Evolutionary conservation across 1,140 invertebrate species (phyloP).

Genomic region (Ericerus pela): DNA sequence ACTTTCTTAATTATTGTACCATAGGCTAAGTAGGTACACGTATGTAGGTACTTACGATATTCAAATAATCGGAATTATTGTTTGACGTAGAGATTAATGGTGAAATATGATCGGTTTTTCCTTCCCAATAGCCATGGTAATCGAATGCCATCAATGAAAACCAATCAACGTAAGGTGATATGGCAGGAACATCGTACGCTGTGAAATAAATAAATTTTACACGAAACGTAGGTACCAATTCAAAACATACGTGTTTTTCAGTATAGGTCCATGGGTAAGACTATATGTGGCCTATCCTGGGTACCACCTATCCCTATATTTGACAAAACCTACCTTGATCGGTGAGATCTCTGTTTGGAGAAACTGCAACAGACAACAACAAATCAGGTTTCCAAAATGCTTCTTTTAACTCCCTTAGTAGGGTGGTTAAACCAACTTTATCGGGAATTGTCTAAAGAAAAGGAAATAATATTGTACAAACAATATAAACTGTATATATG

Average conservation of each 20-base stretch:
- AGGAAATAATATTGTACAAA: too few species aligned
- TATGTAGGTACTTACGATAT: slow-evolving; percentile 28
- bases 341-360: slow-evolving; percentile 37
- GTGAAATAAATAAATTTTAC: slow-evolving; percentile 29
- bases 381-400: slow-evolving; percentile 37
- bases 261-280: too few species aligned
- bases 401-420: slow-evolving; percentile 38
- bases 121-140: slow-evolving; percentile 37
- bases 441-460: too few species aligned
- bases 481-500: too few species aligned
- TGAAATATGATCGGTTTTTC: slow-evolving; percentile 34
- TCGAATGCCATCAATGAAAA: slow-evolving; percentile 37
- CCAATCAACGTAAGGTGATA: slow-evolving; percentile 33
- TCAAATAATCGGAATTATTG: slow-evolving; percentile 32
- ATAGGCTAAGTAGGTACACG: too few species aligned
- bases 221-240: too few species aligned
- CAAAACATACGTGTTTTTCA: too few species aligned
- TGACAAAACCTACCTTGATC: slow-evolving; percentile 28
- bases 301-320: not conserved
- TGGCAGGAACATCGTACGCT: slow-evolving; percentile 29
- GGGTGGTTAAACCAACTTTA: slow-evolving; percentile 36
- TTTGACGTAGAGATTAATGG: slow-evolving; percentile 31
- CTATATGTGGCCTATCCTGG: too few species aligned
- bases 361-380: slow-evolving; percentile 41
- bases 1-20: too few species aligned